These are phyloP conservation scores for Pomacea canaliculata DNA, from an alignment of 2,888 invertebrate species.

Conservation along the genomic window DNA sequence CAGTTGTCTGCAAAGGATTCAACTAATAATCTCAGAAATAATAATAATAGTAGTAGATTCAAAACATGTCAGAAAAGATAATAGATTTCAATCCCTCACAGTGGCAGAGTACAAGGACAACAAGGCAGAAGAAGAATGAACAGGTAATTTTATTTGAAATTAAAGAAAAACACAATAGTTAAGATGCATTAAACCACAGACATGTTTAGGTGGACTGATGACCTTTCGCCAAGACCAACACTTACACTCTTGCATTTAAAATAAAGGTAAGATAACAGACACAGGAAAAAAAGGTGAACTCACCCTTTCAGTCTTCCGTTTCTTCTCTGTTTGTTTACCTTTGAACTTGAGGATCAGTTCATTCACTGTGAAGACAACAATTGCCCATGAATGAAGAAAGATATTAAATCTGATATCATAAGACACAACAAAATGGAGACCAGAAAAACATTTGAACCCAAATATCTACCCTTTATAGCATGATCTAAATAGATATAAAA, in stretches of 20 bases:
- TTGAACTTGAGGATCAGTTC: conserved; percentile 82
- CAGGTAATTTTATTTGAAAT: too few species aligned
- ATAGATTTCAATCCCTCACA: background rate
- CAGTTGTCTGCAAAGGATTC: conserved; percentile 10
- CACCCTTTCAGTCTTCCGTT: conserved; percentile 42
- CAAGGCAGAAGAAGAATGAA: background rate
- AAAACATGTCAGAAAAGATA: background rate
- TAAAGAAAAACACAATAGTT: too few species aligned
- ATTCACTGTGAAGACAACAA: conserved; percentile 73
- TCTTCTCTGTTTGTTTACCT: conserved; percentile 60
- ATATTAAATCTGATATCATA: background rate
- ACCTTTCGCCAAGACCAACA: too few species aligned
- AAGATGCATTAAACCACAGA: too few species aligned
- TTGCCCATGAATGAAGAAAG: background rate
- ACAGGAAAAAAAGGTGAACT: too few species aligned
- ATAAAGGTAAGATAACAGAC: background rate
- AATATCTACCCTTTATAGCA: too few species aligned
- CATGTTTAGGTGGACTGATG: too few species aligned
- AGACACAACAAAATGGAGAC: background rate
- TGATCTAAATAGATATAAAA: too few species aligned
- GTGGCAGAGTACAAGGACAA: background rate
- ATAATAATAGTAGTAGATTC: background rate
- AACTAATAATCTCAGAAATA: background rate
- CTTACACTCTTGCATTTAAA: background rate
- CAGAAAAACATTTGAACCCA: too few species aligned